These are phyloP conservation scores for Mnemiopsis leidyi DNA, from an alignment of 37 sponge, comb jelly and placozoan genomes.

Conservation along the genomic window DNA sequence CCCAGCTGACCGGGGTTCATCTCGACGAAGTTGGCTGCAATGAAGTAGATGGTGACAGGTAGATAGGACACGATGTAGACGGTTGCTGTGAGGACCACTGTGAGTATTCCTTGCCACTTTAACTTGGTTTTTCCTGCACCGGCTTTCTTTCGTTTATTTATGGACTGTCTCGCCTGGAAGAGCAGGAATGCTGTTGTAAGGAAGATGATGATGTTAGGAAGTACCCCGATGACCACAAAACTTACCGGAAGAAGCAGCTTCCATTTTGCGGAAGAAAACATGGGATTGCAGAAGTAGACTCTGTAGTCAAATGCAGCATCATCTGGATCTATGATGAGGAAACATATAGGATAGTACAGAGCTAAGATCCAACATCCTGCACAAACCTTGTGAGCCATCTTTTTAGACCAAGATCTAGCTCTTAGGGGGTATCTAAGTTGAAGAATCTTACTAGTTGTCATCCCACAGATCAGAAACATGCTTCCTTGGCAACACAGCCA, in stretches of 20 bases:
- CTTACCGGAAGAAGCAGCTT: conserved; percentile 8
- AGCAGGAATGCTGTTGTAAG: neutral
- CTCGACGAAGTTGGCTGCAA: neutral
- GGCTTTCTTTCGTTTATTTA: neutral
- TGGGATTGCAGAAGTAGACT: conserved; percentile 38
- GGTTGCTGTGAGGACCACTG: conserved; percentile 18
- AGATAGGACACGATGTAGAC: neutral
- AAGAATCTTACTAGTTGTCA: conserved; percentile 12
- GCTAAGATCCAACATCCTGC: neutral
- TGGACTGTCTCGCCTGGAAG: neutral
- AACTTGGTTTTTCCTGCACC: neutral
- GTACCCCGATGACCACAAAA: neutral
- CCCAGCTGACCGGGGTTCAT: neutral
- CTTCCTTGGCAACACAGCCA: conserved; percentile 7
- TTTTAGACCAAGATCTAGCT: conserved; percentile 11
- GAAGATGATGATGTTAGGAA: neutral
- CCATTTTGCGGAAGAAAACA: neutral
- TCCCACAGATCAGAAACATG: conserved; percentile 6
- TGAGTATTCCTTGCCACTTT: conserved; percentile 33
- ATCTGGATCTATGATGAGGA: conserved; percentile 12
- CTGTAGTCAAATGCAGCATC: conserved; percentile 44
- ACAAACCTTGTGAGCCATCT: neutral
- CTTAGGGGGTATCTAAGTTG: conserved; percentile 16
- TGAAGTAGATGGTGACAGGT: conserved; percentile 50
- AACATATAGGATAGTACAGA: conserved; percentile 28